Evolutionary conservation across 2,113 vertebrate genomes (phyloP), one percentile per base, ranked within the genome.

Genomic region (Limnothrissa miodon): DNA sequence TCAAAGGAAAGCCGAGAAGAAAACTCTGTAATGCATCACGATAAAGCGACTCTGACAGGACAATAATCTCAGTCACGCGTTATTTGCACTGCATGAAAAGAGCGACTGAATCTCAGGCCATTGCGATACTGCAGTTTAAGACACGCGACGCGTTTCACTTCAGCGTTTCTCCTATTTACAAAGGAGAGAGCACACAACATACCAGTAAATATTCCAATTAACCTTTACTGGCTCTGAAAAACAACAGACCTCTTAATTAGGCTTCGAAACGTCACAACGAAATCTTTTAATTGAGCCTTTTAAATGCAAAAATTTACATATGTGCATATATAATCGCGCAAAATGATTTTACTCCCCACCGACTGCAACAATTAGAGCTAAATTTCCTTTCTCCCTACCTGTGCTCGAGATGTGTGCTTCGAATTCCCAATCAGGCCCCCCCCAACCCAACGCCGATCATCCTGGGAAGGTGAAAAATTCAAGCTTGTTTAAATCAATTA

Each of bases 401-500:
- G 90, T 90, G 84, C 9, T 81, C 86, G 85, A 85, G 23, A 78
- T 81, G 90, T 83, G 92, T 90, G 91, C 86, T 10, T 84, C 82
- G 92, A 91, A 93, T 93, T 90, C 89, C 85, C 93, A 93, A 94
- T 93, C 87, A 90, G 81, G 89, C 86, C 87, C 90, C 91, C 92
- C 87, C 7, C 33, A 74, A 33, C 66, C 89, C 86, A 82, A 90
- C 82, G 86, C 86, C 44, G 84, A 87, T 93, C 90, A 91, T 89
- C 89, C 89, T 91, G 90, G 91, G 89, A 92, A 92, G 90, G 86
- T 86, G 88, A 92, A 89, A 89, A 91, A 91, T 90, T 74, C 33
- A 90, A 90, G 89, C 90, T 90, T 92, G 90, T 94, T 94, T 92
- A 94, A 94, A 94, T 94, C 93, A 93, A 93, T 95, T 93, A 95